Evolutionary conservation across 2,113 vertebrate genomes (phyloP).

Genomic region (Chauna torquata): DNA sequence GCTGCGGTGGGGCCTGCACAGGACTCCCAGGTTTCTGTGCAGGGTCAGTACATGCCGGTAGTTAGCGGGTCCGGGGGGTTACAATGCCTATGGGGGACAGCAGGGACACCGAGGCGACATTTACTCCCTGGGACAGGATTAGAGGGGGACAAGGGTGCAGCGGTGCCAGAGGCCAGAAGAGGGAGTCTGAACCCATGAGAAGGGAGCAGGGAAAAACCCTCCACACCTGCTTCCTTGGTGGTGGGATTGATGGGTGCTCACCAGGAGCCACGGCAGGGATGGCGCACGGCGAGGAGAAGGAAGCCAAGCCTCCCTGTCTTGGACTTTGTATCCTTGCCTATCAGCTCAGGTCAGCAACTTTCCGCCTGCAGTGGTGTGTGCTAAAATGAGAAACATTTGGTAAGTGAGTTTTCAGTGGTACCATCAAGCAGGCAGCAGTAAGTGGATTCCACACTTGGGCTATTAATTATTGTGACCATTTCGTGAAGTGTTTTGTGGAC

Average conservation of each 20-base stretch:
- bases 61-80: neutral
- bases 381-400: neutral
- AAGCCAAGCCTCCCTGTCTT: neutral
- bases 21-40: neutral
- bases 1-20: neutral
- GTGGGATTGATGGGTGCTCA: neutral
- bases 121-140: neutral
- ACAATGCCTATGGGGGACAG: neutral
- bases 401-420: neutral
- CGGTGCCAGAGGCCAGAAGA: neutral
- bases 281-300: too few relatives aligned
- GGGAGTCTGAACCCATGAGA: conserved; percentile 9
- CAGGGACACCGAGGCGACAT: neutral
- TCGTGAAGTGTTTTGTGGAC: neutral
- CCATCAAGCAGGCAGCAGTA: neutral
- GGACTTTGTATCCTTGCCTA: neutral
- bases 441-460: neutral
- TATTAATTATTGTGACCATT: neutral
- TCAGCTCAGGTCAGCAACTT: neutral
- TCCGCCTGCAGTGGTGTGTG: neutral
- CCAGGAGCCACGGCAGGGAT: neutral
- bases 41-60: neutral
- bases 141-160: neutral
- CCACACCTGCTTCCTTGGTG: neutral
- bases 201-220: neutral